phyloP scores from a whole-genome alignment of 2,888 invertebrate species.

The Loripinus fragilis region DNA sequence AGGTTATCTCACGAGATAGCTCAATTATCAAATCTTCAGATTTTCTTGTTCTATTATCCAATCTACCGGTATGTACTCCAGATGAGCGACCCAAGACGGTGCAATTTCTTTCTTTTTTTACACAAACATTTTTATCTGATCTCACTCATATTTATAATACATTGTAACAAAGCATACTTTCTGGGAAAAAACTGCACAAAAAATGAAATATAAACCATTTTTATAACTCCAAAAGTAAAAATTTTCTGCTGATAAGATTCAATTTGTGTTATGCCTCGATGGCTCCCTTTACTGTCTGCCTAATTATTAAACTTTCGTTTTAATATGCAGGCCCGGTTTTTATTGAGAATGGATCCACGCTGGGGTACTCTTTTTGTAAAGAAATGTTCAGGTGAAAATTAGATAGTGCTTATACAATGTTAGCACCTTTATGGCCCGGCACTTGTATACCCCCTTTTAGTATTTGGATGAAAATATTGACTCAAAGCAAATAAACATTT shows the following conservation, averaged over 20 bases:
- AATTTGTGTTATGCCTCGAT: background rate
- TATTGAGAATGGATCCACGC: constrained; percentile 5
- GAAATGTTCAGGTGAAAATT: constrained; percentile 14
- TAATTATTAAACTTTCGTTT: constrained; percentile 19
- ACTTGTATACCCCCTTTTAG: constrained; percentile 2
- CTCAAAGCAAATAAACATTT: constrained; percentile 6
- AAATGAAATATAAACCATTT: too few species aligned
- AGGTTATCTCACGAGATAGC: too few species aligned
- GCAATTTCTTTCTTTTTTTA: too few species aligned
- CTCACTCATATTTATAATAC: too few species aligned
- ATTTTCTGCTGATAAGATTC: too few species aligned
- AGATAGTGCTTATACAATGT: background rate
- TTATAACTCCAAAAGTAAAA: too few species aligned
- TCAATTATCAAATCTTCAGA: background rate
- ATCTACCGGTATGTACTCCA: too few species aligned
- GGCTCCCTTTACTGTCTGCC: background rate
- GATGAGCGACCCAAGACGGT: too few species aligned
- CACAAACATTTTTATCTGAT: too few species aligned
- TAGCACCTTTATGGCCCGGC: background rate
- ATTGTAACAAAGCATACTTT: too few species aligned
- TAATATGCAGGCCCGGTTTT: constrained; percentile 1
- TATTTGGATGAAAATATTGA: constrained; percentile 4
- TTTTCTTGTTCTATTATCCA: constrained; percentile 9
- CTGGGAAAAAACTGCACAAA: too few species aligned
- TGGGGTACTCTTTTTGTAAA: background rate